Percentiles rank a stretch among this genome's conserved stretches.
phyloP scores from a whole-genome alignment of 1,140 invertebrate genomes.

The Zaprionus gabonicus region DNA sequence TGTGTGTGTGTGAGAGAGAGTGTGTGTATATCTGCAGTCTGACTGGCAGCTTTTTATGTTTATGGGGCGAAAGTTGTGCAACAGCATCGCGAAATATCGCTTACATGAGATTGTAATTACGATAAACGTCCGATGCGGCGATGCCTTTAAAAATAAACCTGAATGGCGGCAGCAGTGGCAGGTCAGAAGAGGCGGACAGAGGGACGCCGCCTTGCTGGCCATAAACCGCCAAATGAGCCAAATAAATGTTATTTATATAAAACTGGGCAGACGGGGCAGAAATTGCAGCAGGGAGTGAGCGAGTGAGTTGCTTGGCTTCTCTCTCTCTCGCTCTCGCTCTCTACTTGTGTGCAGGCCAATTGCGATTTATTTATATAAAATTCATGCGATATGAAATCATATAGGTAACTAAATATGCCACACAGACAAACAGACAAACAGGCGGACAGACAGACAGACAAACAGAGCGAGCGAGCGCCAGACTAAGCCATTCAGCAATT shows the following conservation, averaged over 20 bases:
- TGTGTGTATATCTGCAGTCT: slow-evolving; percentile 22
- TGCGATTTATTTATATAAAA: slow-evolving; percentile 81
- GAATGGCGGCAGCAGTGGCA: slow-evolving; percentile 3
- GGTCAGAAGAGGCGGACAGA: neutral
- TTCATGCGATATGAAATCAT: slow-evolving; percentile 79
- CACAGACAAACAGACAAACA: slow-evolving; percentile 39
- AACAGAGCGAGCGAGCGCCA: slow-evolving; percentile 16
- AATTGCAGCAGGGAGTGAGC: slow-evolving; percentile 53
- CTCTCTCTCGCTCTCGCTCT: slow-evolving; percentile 5
- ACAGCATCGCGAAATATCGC: slow-evolving; percentile 76
- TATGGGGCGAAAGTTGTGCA: slow-evolving; percentile 75
- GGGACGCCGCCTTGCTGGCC: slow-evolving; percentile 50
- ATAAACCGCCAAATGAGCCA: slow-evolving; percentile 81
- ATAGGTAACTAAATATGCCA: slow-evolving; percentile 80
- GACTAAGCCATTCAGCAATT: slow-evolving; percentile 69
- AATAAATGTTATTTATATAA: slow-evolving; percentile 79
- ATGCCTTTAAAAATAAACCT: slow-evolving; percentile 64
- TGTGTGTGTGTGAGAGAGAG: slow-evolving; percentile 9
- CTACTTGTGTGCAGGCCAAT: slow-evolving; percentile 70
- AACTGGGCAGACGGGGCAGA: slow-evolving; percentile 50
- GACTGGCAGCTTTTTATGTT: slow-evolving; percentile 55
- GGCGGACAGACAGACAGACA: slow-evolving; percentile 8
- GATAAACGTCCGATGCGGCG: slow-evolving; percentile 62
- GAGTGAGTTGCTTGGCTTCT: slow-evolving; percentile 1
- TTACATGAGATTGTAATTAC: slow-evolving; percentile 83